Conservation (phyloP, 2,888 invertebrate species). For the Rotaria magnacalcarata region DNA sequence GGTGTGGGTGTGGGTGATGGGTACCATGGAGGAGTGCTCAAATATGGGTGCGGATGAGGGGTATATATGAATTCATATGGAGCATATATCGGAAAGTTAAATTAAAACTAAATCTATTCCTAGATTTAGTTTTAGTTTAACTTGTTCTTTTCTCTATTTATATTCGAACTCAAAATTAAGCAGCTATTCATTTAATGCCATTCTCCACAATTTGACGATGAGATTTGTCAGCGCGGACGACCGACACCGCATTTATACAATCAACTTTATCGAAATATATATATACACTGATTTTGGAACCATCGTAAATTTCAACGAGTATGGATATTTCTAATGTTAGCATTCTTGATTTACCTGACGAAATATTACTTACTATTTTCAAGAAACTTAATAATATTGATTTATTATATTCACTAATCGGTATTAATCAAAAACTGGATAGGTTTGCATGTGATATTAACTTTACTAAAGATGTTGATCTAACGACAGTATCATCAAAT, state of each 20-base stretch:
- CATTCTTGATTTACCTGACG: slow-evolving; percentile 1
- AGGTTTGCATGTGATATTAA: neutral
- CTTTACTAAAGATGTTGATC: neutral
- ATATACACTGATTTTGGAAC: neutral
- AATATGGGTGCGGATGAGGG: too few relatives aligned
- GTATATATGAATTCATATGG: too few relatives aligned
- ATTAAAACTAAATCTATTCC: too few relatives aligned
- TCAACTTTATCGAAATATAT: neutral
- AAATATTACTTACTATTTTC: neutral
- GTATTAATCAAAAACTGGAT: neutral
- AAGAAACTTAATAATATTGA: neutral
- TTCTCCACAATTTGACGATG: too few relatives aligned
- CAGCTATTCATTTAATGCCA: too few relatives aligned
- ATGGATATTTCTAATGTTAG: neutral
- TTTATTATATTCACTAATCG: neutral
- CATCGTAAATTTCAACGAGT: neutral
- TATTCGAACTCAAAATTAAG: too few relatives aligned
- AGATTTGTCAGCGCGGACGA: neutral
- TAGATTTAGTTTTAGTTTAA: too few relatives aligned
- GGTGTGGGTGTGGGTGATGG: too few relatives aligned
- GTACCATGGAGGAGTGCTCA: too few relatives aligned
- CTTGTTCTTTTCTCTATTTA: too few relatives aligned
- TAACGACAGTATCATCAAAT: neutral
- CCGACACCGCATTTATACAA: neutral
- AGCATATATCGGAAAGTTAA: too few relatives aligned